phyloP scores from a whole-genome alignment of 2,113 vertebrate species.

The Nerophis lumbriciformis region DNA sequence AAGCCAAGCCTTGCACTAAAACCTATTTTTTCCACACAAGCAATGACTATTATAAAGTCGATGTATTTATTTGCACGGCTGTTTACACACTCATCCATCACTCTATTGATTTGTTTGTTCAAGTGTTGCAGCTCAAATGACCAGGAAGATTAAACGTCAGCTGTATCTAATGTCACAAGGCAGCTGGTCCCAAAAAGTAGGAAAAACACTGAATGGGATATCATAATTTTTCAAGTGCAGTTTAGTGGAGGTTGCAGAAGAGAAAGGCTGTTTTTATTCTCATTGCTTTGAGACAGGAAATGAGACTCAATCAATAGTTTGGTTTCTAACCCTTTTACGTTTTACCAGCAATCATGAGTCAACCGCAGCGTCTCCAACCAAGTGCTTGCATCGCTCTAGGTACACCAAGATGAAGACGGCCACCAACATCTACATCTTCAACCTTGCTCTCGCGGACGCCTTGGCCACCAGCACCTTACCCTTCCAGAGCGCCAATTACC shows the following conservation, averaged over 20 bases:
- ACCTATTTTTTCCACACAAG: constrained; percentile 11
- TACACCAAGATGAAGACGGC: constrained; percentile 98
- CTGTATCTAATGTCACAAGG: constrained; percentile 3
- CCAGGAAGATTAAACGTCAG: constrained; percentile 12
- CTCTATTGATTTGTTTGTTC: constrained; percentile 2
- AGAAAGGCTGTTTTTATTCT: constrained; percentile 13
- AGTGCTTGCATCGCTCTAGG: constrained; percentile 55
- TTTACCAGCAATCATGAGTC: constrained; percentile 9
- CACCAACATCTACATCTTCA: constrained; percentile 99
- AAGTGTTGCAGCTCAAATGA: constrained; percentile 7
- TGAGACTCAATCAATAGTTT: constrained; percentile 4
- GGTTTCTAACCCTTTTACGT: constrained; percentile 9
- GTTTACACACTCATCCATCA: neutral
- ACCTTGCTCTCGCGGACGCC: constrained; percentile 87
- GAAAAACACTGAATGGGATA: neutral
- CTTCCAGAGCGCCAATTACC: constrained; percentile 93
- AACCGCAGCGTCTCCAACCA: neutral
- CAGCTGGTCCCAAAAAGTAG: neutral
- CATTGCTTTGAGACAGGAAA: constrained; percentile 12
- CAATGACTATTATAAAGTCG: neutral
- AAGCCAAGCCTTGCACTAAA: neutral
- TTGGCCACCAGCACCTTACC: constrained; percentile 93
- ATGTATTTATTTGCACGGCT: neutral
- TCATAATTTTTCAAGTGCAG: constrained; percentile 5
- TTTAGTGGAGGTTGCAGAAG: constrained; percentile 27